Evolutionary conservation across 2,797 vertebrate species (phyloP), one percentile per base, ranked within the genome.

Genomic region (Adrianichthys oophorus): DNA sequence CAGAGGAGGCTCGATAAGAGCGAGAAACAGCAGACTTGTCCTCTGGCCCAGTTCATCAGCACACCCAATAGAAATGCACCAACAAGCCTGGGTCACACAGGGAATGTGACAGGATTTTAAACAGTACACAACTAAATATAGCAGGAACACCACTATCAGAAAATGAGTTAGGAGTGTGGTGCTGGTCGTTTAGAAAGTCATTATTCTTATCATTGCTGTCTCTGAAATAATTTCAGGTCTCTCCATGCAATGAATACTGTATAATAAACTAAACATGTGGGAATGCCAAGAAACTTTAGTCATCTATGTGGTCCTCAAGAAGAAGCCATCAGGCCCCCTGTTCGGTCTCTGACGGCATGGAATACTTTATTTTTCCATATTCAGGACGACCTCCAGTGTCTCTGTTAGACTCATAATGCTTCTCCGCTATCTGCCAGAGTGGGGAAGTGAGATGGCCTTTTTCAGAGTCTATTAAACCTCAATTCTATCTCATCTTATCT

Each of bases 121-220:
- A 91, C 91, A 92, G 91, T 92, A 92, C 90, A 92, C 90, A 92
- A 92, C 91, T 92, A 92, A 92, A 93, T 91, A 93, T 92, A 91
- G 90, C 90, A 68, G 87, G 83, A 74, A 86, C 78, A 75, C 87
- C 89, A 89, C 90, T 93, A 92, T 93, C 92, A 93, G 92, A 92
- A 92, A 93, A 92, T 92, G 90, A 92, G 90, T 89, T 90, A 90
- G 90, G 87, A 91, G 90, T 92, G 91, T 80, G 81, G 83, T 86
- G 88, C 87, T 87, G 63, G 90, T 93, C 87, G 89, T 92, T 92
- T 92, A 91, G 91, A 92, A 92, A 92, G 91, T 92, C 91, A 92
- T 93, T 93, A 92, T 92, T 92, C 89, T 92, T 93, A 92, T 93
- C 91, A 82, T 91, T 87, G 89, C 91, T 90, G 92, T 92, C 90